Conservation (phyloP, 2,888 invertebrate species). For the Cactoblastis cactorum region DNA sequence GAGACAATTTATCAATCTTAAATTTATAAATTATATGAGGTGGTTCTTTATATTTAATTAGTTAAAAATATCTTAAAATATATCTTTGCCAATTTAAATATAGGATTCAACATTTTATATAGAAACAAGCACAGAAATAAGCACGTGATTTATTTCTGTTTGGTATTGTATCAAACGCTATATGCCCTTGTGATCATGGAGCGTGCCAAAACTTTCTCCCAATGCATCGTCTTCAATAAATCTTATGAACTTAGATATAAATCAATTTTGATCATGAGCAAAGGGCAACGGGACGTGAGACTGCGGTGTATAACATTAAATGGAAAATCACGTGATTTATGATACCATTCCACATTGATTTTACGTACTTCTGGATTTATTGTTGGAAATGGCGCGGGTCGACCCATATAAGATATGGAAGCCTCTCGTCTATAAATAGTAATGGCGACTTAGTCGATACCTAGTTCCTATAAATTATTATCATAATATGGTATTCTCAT, state of each 20-base stretch:
- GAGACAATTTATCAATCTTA: not conserved
- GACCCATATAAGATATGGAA: constrained; percentile 7
- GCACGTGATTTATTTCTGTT: constrained; percentile 33
- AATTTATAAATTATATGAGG: not conserved
- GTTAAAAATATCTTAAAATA: not conserved
- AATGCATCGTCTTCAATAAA: constrained; percentile 39
- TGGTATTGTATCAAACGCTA: constrained; percentile 30
- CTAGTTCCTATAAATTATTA: not conserved
- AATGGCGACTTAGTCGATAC: not conserved
- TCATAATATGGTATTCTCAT: not conserved
- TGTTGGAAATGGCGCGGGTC: constrained; percentile 3
- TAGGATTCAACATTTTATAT: too few relatives aligned
- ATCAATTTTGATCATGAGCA: constrained; percentile 36
- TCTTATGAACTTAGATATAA: constrained; percentile 36
- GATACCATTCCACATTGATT: constrained; percentile 21
- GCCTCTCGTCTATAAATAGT: constrained; percentile 1
- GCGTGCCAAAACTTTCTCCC: constrained; percentile 57
- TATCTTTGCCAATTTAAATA: not conserved
- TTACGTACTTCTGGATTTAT: constrained; percentile 21
- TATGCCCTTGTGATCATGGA: constrained; percentile 44
- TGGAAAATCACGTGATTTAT: constrained; percentile 27
- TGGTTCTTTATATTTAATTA: not conserved
- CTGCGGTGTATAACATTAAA: constrained; percentile 24
- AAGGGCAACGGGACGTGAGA: constrained; percentile 25
- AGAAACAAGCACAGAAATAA: constrained; percentile 22